Evolutionary conservation across 2,113 vertebrate genomes (phyloP).

Genomic region (Atractosteus spatula): DNA sequence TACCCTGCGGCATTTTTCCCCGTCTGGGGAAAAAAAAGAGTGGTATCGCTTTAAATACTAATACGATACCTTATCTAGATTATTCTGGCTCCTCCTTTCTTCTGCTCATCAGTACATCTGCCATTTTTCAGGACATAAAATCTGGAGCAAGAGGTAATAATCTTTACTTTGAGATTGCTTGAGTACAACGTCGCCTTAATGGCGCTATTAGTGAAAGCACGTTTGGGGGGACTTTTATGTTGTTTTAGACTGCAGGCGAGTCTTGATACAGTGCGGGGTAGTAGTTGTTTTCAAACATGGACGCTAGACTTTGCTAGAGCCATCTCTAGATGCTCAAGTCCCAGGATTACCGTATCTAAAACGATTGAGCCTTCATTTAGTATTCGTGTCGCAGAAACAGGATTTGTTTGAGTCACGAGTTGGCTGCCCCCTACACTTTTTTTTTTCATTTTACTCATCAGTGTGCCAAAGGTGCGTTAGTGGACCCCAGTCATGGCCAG

Average conservation of each 20-base stretch:
- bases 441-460: too few species aligned
- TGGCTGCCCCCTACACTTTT: too few species aligned
- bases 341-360: not conserved
- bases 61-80: conserved; percentile 10
- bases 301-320: not conserved
- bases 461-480: too few species aligned
- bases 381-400: too few species aligned
- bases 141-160: conserved; percentile 20
- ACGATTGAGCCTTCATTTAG: not conserved
- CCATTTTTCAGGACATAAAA: conserved; percentile 24
- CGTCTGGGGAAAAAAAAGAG: conserved; percentile 8
- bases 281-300: not conserved
- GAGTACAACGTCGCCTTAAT: not conserved
- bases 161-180: conserved; percentile 11
- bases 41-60: conserved; percentile 19
- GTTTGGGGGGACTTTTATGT: not conserved
- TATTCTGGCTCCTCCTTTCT: conserved; percentile 18
- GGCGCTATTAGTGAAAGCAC: not conserved
- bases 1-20: not conserved
- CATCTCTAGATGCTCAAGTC: conserved; percentile 8
- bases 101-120: conserved; percentile 20
- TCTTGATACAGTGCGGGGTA: not conserved
- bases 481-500: too few species aligned
- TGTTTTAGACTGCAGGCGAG: not conserved
- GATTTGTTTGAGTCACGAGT: too few species aligned